A percentile compares a stretch with the other conserved stretches of the same genome.
Evolutionary conservation across 2,797 vertebrate species (phyloP).

Genomic region (Naso thynnoides): DNA sequence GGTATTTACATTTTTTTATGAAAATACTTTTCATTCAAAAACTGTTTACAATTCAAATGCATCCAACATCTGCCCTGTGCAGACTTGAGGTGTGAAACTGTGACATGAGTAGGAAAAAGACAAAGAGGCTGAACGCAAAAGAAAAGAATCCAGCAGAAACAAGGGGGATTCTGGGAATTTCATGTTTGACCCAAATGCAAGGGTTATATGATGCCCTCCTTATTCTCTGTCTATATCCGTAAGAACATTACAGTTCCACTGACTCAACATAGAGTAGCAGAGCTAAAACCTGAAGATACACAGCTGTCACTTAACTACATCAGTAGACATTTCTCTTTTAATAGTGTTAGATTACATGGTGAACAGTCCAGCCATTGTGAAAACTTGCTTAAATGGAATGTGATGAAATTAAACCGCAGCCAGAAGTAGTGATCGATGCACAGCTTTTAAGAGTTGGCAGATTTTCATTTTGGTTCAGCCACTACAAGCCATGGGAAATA

Average conservation of each 20-base stretch:
- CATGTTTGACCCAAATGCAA: background rate
- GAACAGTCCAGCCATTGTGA: background rate
- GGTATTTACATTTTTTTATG: conserved; percentile 43
- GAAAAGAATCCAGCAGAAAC: conserved; percentile 15
- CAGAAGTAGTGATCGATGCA: background rate
- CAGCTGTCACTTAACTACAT: background rate
- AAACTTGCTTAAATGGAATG: background rate
- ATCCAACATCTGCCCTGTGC: conserved; percentile 15
- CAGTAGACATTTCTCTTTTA: background rate
- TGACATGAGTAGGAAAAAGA: conserved; percentile 8
- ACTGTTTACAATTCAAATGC: conserved; percentile 16
- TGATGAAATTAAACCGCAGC: background rate
- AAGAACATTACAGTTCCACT: background rate
- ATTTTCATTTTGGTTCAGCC: background rate
- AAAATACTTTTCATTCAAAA: conserved; percentile 72
- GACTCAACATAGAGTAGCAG: background rate
- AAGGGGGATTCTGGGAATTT: background rate
- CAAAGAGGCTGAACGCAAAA: conserved; percentile 11
- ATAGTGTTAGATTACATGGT: background rate
- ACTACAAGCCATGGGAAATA: background rate
- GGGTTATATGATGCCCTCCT: background rate
- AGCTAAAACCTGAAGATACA: background rate
- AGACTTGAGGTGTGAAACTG: conserved; percentile 13
- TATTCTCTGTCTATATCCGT: background rate
- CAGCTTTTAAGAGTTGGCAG: background rate